These are phyloP conservation scores for Heliornis fulica DNA, from an alignment of 2,113 vertebrate genomes.

Conservation along the genomic window DNA sequence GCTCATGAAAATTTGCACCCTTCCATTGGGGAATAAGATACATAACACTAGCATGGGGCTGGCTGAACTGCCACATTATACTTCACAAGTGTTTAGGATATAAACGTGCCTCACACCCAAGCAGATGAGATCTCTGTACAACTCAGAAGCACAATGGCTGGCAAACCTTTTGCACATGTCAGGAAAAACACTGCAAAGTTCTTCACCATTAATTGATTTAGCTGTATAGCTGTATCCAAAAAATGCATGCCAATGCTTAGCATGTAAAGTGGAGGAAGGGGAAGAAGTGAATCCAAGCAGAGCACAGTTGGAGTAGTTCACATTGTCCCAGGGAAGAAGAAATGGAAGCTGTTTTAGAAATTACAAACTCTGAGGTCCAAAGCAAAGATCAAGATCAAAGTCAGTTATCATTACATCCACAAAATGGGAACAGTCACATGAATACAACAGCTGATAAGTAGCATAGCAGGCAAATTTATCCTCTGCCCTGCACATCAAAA, in stretches of 20 bases:
- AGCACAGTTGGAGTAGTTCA: not conserved
- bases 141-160: not conserved
- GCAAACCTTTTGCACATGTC: no score
- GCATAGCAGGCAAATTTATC: not conserved
- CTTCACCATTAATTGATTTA: not conserved
- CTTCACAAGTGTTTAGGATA: not conserved
- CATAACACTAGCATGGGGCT: not conserved
- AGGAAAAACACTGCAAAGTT: not conserved
- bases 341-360: not conserved
- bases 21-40: not conserved
- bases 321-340: not conserved
- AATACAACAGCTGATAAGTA: not conserved
- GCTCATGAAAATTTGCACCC: not conserved
- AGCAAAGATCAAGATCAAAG: not conserved
- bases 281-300: not conserved
- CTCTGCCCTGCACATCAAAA: not conserved
- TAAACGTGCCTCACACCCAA: not conserved
- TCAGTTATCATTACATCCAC: not conserved
- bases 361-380: not conserved
- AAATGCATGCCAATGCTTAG: not conserved
- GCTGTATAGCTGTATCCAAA: not conserved
- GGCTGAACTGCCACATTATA: not conserved
- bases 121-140: not conserved
- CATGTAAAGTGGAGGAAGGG: not conserved
- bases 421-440: not conserved